Evolutionary conservation across 2,888 invertebrate genomes (phyloP).

Genomic region (Seira musarum): DNA sequence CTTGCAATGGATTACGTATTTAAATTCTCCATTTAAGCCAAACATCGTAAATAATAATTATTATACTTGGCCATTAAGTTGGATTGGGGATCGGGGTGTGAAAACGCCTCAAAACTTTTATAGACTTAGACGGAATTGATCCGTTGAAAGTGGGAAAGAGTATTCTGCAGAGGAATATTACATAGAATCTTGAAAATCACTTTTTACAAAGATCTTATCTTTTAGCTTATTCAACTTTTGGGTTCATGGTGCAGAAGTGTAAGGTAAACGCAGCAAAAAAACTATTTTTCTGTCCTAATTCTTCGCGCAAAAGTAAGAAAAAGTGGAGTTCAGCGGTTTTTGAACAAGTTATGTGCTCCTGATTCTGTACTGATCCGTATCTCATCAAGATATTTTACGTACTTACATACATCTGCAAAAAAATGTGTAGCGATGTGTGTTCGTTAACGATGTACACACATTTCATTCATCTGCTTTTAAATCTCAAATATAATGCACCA

Average conservation of each 20-base stretch:
- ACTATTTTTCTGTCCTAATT: conserved; percentile 51
- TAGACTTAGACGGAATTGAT: background rate
- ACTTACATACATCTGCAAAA: background rate
- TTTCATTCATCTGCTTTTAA: background rate
- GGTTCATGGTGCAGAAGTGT: background rate
- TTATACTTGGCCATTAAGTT: no score
- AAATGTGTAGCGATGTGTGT: background rate
- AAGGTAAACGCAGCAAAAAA: conserved; percentile 48
- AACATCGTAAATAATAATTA: no score
- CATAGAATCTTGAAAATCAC: no score
- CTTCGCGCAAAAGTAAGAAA: conserved; percentile 39
- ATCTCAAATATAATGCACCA: background rate
- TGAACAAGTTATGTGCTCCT: conserved; percentile 34
- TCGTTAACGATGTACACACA: background rate
- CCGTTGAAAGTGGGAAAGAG: conserved; percentile 4
- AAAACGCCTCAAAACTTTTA: background rate
- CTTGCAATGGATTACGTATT: no score
- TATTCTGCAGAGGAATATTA: no score
- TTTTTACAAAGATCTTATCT: background rate
- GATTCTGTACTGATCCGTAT: conserved; percentile 5
- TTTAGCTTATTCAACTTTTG: background rate
- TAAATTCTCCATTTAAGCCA: no score
- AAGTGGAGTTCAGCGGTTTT: conserved; percentile 33
- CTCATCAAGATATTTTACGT: conserved; percentile 24
- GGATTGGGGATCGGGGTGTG: background rate